Percentiles rank a stretch among this genome's conserved stretches.
Conservation (phyloP, 2,888 invertebrate genomes). For the Girardia tigrina region DNA sequence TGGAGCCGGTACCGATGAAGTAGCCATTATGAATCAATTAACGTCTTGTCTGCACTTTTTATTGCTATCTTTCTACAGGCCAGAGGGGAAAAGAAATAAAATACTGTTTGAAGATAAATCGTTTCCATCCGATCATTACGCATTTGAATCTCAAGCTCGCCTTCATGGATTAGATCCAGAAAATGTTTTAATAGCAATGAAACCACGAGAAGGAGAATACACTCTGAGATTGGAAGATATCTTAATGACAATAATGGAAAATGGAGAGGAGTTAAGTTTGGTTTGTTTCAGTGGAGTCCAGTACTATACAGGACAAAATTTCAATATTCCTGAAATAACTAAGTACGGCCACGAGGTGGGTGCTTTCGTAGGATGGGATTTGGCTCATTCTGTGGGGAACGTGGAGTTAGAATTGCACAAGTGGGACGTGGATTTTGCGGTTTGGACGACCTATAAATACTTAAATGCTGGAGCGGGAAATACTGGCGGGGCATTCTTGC, state of each 20-base stretch:
- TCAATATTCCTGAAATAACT: constrained; percentile 54
- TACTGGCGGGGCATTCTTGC: constrained; percentile 53
- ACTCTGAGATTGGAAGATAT: constrained; percentile 53
- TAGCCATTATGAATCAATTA: constrained; percentile 54
- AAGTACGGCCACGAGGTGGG: constrained; percentile 53
- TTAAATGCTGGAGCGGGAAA: constrained; percentile 53
- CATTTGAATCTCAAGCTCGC: constrained; percentile 53
- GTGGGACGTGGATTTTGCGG: constrained; percentile 57
- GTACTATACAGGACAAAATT: constrained; percentile 56
- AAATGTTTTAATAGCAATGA: constrained; percentile 50
- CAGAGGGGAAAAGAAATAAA: constrained; percentile 52
- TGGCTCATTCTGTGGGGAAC: constrained; percentile 56
- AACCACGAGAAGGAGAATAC: constrained; percentile 50
- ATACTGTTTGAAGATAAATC: constrained; percentile 54
- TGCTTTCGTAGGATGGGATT: constrained; percentile 55
- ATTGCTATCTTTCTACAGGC: constrained; percentile 55
- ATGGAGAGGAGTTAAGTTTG: constrained; percentile 54
- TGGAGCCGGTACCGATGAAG: constrained; percentile 51
- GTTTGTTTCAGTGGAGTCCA: constrained; percentile 54
- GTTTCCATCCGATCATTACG: constrained; percentile 56
- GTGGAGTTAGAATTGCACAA: constrained; percentile 54
- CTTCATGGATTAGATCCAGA: constrained; percentile 52
- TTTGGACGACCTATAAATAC: constrained; percentile 57
- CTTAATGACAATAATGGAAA: constrained; percentile 49
- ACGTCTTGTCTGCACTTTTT: constrained; percentile 55